Base-by-base conservation (phyloP, 2,797 vertebrate genomes). In the Pseudochaenichthys georgianus region DNA sequence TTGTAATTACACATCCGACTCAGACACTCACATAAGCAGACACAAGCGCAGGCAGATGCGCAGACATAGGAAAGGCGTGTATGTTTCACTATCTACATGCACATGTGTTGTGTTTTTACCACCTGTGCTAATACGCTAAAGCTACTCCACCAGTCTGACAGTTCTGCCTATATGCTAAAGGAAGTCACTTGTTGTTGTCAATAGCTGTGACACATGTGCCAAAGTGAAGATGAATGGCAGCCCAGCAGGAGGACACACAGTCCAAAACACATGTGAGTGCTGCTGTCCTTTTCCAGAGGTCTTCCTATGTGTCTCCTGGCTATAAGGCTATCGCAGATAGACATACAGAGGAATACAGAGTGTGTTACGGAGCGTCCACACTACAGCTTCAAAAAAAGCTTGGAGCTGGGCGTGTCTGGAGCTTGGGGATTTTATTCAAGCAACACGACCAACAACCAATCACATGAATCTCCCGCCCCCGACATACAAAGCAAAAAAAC, bases 1-100 rank as follows among this genome's bases (percentile, higher is more conserved):
- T 93, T 94, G 91, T 95, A 95, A 95, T 95, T 95, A 95, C 93
- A 91, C 89, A 88, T 89, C 78, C 60, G 75, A 88, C 77, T 64
- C 90, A 87, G 66, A 88, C 81, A 79, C 73, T 70, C 72, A 74
- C 60, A 78, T 41, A 80, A 65, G 58, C 80, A 86, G 68, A 87
- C 78, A 76, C 15, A 54, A 84, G 71, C 45, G 47, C 84, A 86
- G 85, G 77, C 90, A 85, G 70, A 87, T 84, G 81, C 83, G 72
- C 64, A 73, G 82, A 87, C 79, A 75, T 43, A 46, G 67, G 38
- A 65, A 67, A 79, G 73, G 79, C n/a, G 78, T 74, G 55, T 67
- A 65, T 13, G 66, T 42, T 55, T 64, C 80, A 42, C 31, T 52
- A 28, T 70, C 46, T 73, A 80, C 64, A 66, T 73, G 69, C 46